A percentile compares a stretch with the other conserved stretches of the same genome.
Evolutionary conservation across 1,140 invertebrate species (phyloP).

Genomic region (Eueides isabella): DNA sequence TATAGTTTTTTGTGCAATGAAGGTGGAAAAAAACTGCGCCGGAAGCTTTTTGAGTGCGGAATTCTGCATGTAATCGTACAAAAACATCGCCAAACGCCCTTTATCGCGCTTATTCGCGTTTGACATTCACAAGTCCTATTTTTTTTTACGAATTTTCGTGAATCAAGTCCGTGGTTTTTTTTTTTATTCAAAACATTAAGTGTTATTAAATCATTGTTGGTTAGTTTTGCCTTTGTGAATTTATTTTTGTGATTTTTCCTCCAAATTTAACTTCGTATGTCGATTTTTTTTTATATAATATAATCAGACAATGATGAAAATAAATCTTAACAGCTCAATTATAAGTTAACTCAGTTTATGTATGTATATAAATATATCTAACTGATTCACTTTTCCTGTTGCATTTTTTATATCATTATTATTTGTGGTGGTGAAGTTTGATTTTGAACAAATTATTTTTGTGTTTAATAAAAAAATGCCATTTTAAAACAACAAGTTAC

Average conservation of each 20-base stretch:
- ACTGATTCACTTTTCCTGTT: neutral
- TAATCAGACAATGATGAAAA: neutral
- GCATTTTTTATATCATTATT: conserved; percentile 3
- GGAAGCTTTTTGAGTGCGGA: conserved; percentile 43
- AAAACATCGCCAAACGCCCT: conserved; percentile 43
- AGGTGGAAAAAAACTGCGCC: conserved; percentile 40
- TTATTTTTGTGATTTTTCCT: neutral
- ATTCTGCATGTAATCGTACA: conserved; percentile 35
- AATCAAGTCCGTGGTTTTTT: conserved; percentile 14
- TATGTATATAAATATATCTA: neutral
- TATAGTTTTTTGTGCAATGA: conserved; percentile 45
- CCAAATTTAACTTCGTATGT: neutral
- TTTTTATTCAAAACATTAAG: neutral
- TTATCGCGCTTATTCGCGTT: conserved; percentile 44
- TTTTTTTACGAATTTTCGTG: conserved; percentile 38
- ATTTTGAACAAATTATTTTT: conserved; percentile 4
- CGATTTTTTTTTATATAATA: neutral
- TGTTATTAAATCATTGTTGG: neutral
- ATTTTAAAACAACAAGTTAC: neutral
- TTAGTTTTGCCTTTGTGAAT: conserved; percentile 7
- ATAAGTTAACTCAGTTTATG: neutral
- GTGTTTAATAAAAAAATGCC: conserved; percentile 1
- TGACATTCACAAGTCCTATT: conserved; percentile 50
- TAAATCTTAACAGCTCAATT: neutral
- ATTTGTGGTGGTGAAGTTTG: neutral